Conservation (phyloP, 2,797 vertebrate genomes). For the Pipistrellus pipistrellus region DNA sequence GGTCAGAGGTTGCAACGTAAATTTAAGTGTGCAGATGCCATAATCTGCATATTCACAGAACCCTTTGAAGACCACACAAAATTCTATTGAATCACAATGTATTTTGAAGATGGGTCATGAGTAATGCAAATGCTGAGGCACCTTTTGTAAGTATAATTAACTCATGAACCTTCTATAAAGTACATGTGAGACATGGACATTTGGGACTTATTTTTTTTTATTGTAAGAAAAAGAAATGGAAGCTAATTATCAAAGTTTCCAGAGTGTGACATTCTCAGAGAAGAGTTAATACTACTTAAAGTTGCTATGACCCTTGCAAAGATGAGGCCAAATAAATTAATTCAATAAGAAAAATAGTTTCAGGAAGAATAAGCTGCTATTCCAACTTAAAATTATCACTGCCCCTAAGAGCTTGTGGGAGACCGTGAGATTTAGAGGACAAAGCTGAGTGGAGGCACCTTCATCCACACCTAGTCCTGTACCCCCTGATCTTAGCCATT, state of each 20-base stretch:
- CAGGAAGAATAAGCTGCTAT: neutral
- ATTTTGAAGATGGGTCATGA: slow-evolving; percentile 49
- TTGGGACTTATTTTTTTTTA: neutral
- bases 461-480: neutral
- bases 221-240: slow-evolving; percentile 40
- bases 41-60: slow-evolving; percentile 6
- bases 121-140: slow-evolving; percentile 42
- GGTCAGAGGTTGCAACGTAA: neutral
- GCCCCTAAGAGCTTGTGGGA: neutral
- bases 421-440: neutral
- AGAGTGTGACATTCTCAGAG: slow-evolving; percentile 18
- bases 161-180: neutral
- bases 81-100: neutral
- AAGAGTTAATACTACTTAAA: slow-evolving; percentile 54
- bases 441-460: neutral
- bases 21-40: neutral
- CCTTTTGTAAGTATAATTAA: slow-evolving; percentile 44
- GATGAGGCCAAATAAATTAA: slow-evolving; percentile 48
- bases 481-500: neutral
- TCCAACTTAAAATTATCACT: neutral
- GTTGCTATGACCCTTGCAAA: slow-evolving; percentile 16
- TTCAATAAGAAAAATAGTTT: slow-evolving; percentile 28
- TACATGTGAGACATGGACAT: neutral
- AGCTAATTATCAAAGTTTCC: slow-evolving; percentile 53
- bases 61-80: neutral